These are phyloP conservation scores for Agelas oroides DNA, from an alignment of 37 sponge, comb jelly and placozoan species.

Conservation along the genomic window DNA sequence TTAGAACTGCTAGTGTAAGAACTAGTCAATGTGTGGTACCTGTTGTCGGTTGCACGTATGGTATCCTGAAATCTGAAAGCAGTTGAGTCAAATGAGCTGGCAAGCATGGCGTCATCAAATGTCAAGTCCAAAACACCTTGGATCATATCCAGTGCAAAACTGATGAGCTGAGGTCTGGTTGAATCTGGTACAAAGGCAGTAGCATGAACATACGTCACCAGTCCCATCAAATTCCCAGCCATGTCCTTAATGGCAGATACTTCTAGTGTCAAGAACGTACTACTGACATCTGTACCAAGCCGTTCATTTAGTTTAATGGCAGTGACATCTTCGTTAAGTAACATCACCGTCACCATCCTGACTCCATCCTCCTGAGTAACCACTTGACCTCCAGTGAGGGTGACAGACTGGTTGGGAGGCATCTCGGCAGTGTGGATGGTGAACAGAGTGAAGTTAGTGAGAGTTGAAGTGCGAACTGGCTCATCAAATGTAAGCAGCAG, in stretches of 20 bases:
- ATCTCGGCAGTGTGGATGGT: constrained; percentile 53
- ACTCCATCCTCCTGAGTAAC: constrained; percentile 69
- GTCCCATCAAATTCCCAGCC: constrained; percentile 46
- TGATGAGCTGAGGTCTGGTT: constrained; percentile 72
- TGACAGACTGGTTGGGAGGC: neutral
- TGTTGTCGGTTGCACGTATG: constrained; percentile 9
- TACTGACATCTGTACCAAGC: constrained; percentile 56
- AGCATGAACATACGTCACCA: constrained; percentile 46
- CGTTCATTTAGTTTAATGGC: constrained; percentile 56
- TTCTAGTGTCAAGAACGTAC: constrained; percentile 72
- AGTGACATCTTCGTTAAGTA: constrained; percentile 62
- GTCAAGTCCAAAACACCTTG: constrained; percentile 78
- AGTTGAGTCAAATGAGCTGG: constrained; percentile 67
- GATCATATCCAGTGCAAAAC: constrained; percentile 80
- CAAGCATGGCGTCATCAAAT: constrained; percentile 86
- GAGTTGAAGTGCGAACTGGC: constrained; percentile 75
- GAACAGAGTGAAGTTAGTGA: constrained; percentile 68
- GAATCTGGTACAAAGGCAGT: constrained; percentile 64
- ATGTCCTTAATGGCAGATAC: constrained; percentile 69
- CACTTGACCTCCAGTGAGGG: constrained; percentile 69
- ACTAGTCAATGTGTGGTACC: constrained; percentile 65
- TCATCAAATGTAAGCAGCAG: constrained; percentile 84
- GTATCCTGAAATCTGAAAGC: constrained; percentile 83
- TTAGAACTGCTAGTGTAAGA: constrained; percentile 44
- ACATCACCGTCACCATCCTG: constrained; percentile 44